Evolutionary conservation across 1,140 invertebrate species (phyloP).

Genomic region (Augochlora pura): DNA sequence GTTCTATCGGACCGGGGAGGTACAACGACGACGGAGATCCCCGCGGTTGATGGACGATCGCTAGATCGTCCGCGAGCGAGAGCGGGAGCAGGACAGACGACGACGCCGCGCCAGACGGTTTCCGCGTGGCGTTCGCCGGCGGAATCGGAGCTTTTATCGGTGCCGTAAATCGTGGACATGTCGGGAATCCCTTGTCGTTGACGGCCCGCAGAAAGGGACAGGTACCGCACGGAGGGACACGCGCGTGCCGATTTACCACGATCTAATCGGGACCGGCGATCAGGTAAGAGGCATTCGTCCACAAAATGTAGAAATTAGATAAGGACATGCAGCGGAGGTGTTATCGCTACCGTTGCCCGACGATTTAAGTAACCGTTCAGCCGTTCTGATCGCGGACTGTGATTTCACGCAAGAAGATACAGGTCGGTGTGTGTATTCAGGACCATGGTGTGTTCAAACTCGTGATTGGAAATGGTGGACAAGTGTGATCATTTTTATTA

Average conservation of each 20-base stretch:
- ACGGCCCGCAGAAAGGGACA: slow-evolving; percentile 1
- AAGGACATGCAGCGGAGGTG: neutral
- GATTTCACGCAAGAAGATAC: neutral
- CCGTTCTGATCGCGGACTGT: neutral
- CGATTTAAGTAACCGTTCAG: neutral
- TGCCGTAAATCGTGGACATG: slow-evolving; percentile 36
- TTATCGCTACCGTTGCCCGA: neutral
- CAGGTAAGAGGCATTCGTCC: slow-evolving; percentile 66
- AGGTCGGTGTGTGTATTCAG: neutral
- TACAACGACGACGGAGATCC: neutral
- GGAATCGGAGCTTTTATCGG: slow-evolving; percentile 40
- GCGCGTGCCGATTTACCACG: slow-evolving; percentile 48
- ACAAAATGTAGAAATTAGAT: slow-evolving; percentile 7
- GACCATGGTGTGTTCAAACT: neutral
- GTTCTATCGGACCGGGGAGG: neutral
- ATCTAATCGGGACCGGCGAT: slow-evolving; percentile 64
- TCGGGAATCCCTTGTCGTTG: slow-evolving; percentile 38
- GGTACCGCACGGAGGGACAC: slow-evolving; percentile 1
- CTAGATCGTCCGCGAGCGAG: slow-evolving; percentile 1
- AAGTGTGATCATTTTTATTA: too few relatives aligned
- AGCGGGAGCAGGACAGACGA: neutral
- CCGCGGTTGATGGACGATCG: slow-evolving; percentile 27
- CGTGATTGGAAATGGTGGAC: too few relatives aligned
- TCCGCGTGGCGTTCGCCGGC: slow-evolving; percentile 6
- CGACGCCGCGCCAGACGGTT: slow-evolving; percentile 15